Conservation (phyloP, 2,888 invertebrate species). For the Taenaris catops region DNA sequence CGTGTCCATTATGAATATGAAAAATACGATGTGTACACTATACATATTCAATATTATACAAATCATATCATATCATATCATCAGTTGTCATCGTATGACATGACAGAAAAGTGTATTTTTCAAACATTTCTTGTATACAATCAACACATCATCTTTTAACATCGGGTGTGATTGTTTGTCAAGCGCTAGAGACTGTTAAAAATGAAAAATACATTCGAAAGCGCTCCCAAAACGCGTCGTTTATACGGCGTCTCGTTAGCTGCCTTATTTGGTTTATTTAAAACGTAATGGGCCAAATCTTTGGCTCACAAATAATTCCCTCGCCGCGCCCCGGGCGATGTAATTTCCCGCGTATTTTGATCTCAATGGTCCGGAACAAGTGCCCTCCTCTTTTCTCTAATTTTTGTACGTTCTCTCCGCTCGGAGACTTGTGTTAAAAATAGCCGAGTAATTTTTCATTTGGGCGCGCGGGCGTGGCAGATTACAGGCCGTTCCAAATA, state of each 20-base stretch:
- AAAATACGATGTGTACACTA: too few relatives aligned
- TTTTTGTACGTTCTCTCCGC: constrained; percentile 77
- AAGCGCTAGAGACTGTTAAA: too few relatives aligned
- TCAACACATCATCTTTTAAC: neutral
- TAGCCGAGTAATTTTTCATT: constrained; percentile 77
- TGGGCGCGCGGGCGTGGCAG: constrained; percentile 73
- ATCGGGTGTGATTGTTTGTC: too few relatives aligned
- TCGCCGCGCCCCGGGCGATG: constrained; percentile 55
- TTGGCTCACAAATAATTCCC: constrained; percentile 70
- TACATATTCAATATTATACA: too few relatives aligned
- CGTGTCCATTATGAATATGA: too few relatives aligned
- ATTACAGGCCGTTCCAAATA: constrained; percentile 76
- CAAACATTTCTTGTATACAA: too few relatives aligned
- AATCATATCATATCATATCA: too few relatives aligned
- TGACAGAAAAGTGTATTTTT: too few relatives aligned
- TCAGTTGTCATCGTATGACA: too few relatives aligned
- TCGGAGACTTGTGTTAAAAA: constrained; percentile 71
- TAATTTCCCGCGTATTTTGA: constrained; percentile 78
- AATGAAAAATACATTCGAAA: too few relatives aligned
- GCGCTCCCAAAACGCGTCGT: constrained; percentile 21
- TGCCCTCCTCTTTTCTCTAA: constrained; percentile 75
- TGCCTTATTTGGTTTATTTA: constrained; percentile 68
- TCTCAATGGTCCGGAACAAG: constrained; percentile 78
- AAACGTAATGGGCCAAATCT: constrained; percentile 69
- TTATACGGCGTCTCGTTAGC: constrained; percentile 51